These are phyloP conservation scores for Saccopteryx leptura DNA, from an alignment of 2,113 vertebrate species.

Conservation along the genomic window DNA sequence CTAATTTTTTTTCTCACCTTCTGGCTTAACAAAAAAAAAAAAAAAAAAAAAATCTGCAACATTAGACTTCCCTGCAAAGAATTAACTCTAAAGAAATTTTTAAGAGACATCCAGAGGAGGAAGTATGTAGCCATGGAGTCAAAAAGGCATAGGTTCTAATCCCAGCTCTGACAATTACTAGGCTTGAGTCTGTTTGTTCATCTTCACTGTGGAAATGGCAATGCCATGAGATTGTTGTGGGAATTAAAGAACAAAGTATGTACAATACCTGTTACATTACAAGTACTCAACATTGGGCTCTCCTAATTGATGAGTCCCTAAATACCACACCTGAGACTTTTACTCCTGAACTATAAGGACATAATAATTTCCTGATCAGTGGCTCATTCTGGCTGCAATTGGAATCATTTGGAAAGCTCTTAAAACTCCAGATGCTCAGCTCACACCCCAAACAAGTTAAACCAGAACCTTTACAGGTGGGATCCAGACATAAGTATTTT, in stretches of 20 bases:
- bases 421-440: neutral
- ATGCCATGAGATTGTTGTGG: neutral
- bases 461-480: neutral
- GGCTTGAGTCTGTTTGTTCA: neutral
- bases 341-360: neutral
- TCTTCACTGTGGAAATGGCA: neutral
- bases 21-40: neutral
- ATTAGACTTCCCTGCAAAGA: neutral
- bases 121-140: neutral
- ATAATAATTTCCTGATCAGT: neutral
- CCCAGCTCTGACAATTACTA: neutral
- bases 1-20: slow-evolving; percentile 33
- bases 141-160: neutral
- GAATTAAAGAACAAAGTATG: neutral
- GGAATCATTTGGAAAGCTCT: neutral
- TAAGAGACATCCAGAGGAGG: neutral
- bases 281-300: neutral
- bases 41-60: neutral
- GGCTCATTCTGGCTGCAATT: neutral
- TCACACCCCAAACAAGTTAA: neutral
- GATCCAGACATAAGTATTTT: neutral
- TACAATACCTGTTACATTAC: neutral
- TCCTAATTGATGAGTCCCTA: neutral
- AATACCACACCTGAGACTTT: neutral
- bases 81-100: neutral